Percentiles rank a stretch among this genome's conserved stretches.
Evolutionary conservation across 2,888 invertebrate genomes (phyloP).

Genomic region (Artemia sinica): DNA sequence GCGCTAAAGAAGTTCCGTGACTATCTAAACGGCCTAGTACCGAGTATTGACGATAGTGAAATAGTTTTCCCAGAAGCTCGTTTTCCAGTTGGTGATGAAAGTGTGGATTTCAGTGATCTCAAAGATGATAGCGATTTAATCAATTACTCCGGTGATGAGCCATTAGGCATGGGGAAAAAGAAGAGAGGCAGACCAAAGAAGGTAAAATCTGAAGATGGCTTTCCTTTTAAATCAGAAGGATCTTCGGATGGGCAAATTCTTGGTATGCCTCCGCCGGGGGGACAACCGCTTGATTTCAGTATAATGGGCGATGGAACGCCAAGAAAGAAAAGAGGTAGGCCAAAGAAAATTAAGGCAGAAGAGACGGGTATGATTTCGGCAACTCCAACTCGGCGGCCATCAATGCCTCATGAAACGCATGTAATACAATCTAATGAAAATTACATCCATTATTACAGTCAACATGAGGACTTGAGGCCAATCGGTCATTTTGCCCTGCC

Average conservation of each 20-base stretch:
- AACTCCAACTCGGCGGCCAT: background rate
- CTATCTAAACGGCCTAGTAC: conserved; percentile 67
- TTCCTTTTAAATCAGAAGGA: conserved; percentile 10
- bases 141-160: conserved; percentile 33
- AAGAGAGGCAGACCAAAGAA: conserved; percentile 50
- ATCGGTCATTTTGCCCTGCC: conserved; percentile 4
- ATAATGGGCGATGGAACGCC: conserved; percentile 24
- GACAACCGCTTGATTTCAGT: conserved; percentile 3
- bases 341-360: conserved; percentile 61
- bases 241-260: background rate
- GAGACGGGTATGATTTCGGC: conserved; percentile 29
- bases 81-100: conserved; percentile 17
- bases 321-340: conserved; percentile 32
- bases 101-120: conserved; percentile 33
- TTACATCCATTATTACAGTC: background rate
- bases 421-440: conserved; percentile 19
- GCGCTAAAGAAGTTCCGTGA: conserved; percentile 89
- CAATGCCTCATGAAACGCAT: conserved; percentile 21
- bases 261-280: background rate
- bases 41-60: conserved; percentile 68
- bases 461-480: conserved; percentile 1
- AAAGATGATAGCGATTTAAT: conserved; percentile 35
- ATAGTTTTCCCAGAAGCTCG: conserved; percentile 53
- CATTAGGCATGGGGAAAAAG: conserved; percentile 48
- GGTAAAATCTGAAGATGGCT: conserved; percentile 21